Evolutionary conservation across 2,797 vertebrate species (phyloP), one percentile per base, ranked within the genome.

Genomic region (Neostethus bicornis): DNA sequence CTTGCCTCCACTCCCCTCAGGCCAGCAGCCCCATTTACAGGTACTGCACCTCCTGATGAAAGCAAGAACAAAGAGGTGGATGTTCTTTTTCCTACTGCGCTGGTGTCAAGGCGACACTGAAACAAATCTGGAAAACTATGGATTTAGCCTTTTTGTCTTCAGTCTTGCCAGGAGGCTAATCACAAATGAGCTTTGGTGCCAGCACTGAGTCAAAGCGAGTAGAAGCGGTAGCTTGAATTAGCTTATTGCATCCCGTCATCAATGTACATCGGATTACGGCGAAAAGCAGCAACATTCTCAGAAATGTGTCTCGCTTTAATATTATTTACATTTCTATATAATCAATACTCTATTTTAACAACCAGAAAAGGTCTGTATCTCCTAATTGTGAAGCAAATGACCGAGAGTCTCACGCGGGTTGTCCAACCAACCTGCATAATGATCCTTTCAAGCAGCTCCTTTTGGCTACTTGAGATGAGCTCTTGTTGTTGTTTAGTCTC

Each of bases 401-500:
- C 61, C 21, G 52, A 64, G 79, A 66, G 38, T 53, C 35, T 26
- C 51, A 61, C 53, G 59, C 70, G 74, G 9, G 45, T 69, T 57
- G 65, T 67, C 74, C 77, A 41, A 11, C 19, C 38, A 71, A 75
- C 61, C 69, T 48, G 69, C 35, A 69, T 85, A 89, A 90, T 77
- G 80, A 80, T 71, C 72, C 76, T 80, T 74, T 59, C 85, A 82
- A 80, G 47, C 47, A 39, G 72, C 39, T 43, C n/a, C n/a, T n/a
- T n/a, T n/a, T 85, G 83, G 81, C 79, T 80, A 82, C 76, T 70
- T 77, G 88, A 87, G 86, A 89, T 85, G 86, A 78, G 76, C 73
- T 71, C 48, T 52, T 80, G 88, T 85, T 85, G 90, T 89, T 92
- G 90, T 93, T 92, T 92, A 93, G 89, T 93, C 90, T 93, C 79